Percentiles rank a stretch among this genome's conserved stretches.
phyloP scores from a whole-genome alignment of 2,113 vertebrate species.

The Cettia cetti region DNA sequence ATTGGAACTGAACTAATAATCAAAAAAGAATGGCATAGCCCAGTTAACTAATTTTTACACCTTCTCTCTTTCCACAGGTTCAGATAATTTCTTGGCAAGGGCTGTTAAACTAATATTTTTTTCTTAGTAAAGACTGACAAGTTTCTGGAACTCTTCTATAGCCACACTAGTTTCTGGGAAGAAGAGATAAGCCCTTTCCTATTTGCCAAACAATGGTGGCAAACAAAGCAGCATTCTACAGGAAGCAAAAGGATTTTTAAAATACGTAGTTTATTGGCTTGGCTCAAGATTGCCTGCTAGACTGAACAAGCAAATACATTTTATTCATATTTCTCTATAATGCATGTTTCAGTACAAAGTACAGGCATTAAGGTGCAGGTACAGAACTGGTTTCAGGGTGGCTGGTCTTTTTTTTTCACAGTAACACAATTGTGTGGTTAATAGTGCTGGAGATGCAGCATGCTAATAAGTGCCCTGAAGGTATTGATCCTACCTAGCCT shows the following conservation, averaged over 20 bases:
- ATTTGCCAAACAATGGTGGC: constrained; percentile 39
- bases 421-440: background rate
- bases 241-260: constrained; percentile 23
- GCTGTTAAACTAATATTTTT: constrained; percentile 30
- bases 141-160: constrained; percentile 48
- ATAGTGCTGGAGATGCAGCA: background rate
- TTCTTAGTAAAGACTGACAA: constrained; percentile 41
- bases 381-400: background rate
- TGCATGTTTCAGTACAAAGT: background rate
- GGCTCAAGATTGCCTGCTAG: background rate
- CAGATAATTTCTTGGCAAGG: constrained; percentile 38
- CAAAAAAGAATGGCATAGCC: background rate
- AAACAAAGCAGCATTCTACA: constrained; percentile 29
- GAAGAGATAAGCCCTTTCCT: constrained; percentile 54
- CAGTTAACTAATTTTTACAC: constrained; percentile 44
- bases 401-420: background rate
- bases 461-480: background rate
- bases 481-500: background rate
- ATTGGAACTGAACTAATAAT: background rate
- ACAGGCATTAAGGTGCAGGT: background rate
- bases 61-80: background rate
- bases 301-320: constrained; percentile 11
- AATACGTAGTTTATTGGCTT: constrained; percentile 28
- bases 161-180: constrained; percentile 42
- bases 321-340: background rate